phyloP scores from a whole-genome alignment of 2,888 invertebrate species.

The Arge pagana region DNA sequence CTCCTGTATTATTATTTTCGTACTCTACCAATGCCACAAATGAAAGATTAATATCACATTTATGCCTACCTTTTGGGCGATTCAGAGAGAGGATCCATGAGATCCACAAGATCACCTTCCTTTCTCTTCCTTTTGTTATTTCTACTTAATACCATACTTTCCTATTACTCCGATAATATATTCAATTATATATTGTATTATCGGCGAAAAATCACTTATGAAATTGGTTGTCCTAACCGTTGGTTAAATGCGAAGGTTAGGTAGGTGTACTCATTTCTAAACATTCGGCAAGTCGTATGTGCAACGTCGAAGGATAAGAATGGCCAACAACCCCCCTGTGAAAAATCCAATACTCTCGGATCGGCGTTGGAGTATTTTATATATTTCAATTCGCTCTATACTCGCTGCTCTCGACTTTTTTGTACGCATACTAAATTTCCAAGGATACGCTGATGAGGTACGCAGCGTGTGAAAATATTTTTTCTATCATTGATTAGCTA shows the following conservation, averaged over 20 bases:
- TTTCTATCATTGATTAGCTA: no score
- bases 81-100: constrained; percentile 53
- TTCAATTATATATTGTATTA: no score
- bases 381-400: constrained; percentile 10
- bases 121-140: constrained; percentile 56
- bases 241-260: neutral
- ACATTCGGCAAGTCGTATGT: constrained; percentile 4
- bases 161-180: neutral
- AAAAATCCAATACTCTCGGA: constrained; percentile 14
- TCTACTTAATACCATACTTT: constrained; percentile 54
- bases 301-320: constrained; percentile 1
- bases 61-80: constrained; percentile 49
- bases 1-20: neutral
- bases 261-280: neutral
- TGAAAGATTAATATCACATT: neutral
- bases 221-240: constrained; percentile 6
- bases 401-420: neutral
- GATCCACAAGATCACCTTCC: constrained; percentile 55
- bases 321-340: constrained; percentile 19
- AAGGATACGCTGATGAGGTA: neutral
- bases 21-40: neutral
- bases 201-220: no score
- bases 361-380: constrained; percentile 2
- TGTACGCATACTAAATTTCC: neutral
- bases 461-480: no score